Percentiles rank a stretch among this genome's conserved stretches.
phyloP scores from a whole-genome alignment of 2,888 invertebrate species.

The Adela reaumurella region DNA sequence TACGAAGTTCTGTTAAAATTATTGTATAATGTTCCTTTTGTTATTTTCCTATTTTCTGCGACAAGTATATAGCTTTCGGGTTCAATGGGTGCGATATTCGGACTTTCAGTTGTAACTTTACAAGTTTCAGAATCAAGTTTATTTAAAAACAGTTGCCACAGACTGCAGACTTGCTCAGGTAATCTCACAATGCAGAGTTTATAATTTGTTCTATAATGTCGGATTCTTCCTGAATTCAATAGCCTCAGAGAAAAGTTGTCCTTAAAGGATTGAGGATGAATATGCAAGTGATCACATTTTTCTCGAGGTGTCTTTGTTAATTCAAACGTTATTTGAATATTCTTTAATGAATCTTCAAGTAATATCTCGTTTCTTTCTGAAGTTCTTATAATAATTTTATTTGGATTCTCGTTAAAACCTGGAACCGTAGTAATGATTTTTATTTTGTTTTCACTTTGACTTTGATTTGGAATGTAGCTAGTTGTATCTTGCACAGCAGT shows the following conservation, averaged over 20 bases:
- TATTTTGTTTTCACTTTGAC: too few species aligned
- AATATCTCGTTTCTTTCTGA: constrained; percentile 27
- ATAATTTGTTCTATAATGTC: neutral
- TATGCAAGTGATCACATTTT: too few species aligned
- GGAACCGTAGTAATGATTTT: neutral
- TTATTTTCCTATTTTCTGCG: too few species aligned
- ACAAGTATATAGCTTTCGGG: too few species aligned
- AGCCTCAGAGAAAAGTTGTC: neutral
- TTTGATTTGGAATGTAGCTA: too few species aligned
- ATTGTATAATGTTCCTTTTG: too few species aligned
- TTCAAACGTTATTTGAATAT: constrained; percentile 35
- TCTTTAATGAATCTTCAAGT: constrained; percentile 31
- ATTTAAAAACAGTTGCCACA: neutral
- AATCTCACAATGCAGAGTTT: neutral
- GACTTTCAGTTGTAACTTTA: too few species aligned
- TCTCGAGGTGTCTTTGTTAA: constrained; percentile 14
- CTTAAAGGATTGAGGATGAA: neutral
- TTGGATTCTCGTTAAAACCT: neutral
- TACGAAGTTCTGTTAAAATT: too few species aligned
- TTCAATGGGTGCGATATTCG: too few species aligned
- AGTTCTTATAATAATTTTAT: constrained; percentile 21
- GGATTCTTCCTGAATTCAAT: neutral
- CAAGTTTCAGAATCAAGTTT: neutral
- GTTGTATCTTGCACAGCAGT: too few species aligned
- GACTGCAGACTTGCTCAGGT: neutral